Evolutionary conservation across 2,797 vertebrate genomes (phyloP).

Genomic region (Micropoecilia bifurca): DNA sequence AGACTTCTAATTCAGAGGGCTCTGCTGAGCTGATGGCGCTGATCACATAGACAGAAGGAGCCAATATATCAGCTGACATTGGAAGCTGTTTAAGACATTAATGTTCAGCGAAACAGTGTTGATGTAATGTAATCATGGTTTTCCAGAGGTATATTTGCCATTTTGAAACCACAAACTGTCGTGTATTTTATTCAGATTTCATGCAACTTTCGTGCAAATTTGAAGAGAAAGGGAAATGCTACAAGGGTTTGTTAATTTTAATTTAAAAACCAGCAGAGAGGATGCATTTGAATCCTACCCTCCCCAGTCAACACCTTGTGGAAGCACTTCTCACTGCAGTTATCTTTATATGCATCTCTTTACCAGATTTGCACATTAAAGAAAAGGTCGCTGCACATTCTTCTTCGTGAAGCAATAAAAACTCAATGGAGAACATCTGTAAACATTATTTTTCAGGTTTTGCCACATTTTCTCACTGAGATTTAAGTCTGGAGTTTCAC

Average conservation of each 20-base stretch:
- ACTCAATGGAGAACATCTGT: background rate
- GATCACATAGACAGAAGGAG: slow-evolving; percentile 41
- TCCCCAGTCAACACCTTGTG: background rate
- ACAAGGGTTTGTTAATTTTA: background rate
- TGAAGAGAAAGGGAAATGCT: background rate
- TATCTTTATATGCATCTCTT: background rate
- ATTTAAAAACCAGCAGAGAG: background rate
- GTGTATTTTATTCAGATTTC: background rate
- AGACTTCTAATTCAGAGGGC: slow-evolving; percentile 53
- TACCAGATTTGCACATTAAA: background rate
- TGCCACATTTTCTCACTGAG: background rate
- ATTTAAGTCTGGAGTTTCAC: background rate
- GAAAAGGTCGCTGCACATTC: background rate
- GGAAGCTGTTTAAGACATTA: slow-evolving; percentile 13
- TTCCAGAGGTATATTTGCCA: background rate
- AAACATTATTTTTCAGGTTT: background rate
- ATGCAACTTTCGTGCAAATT: background rate
- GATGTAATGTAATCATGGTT: slow-evolving; percentile 8
- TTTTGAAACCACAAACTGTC: background rate
- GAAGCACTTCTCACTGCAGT: background rate
- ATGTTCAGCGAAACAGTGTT: slow-evolving; percentile 9
- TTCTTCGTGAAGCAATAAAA: background rate
- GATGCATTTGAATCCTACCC: background rate
- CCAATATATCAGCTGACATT: background rate
- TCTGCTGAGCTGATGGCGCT: slow-evolving; percentile 48